Evolutionary conservation across 92 coral and sea anemone species (phyloP).

Genomic region (Parazoanthus swiftii): DNA sequence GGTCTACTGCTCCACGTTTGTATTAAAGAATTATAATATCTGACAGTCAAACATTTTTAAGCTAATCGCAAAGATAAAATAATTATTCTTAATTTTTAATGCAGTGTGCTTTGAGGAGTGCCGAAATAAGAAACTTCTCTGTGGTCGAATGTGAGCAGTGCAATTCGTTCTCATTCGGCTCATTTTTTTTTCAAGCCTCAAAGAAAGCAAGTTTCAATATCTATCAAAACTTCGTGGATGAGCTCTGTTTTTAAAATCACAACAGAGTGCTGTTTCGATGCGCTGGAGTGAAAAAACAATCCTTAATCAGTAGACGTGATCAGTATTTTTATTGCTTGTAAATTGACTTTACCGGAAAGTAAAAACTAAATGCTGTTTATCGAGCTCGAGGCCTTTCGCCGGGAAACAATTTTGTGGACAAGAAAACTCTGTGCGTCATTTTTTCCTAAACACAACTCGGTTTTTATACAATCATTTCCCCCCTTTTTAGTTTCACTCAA

Average conservation of each 20-base stretch:
- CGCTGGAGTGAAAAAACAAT: background rate
- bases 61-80: background rate
- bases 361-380: background rate
- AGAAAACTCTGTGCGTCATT: background rate
- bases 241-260: background rate
- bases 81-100: too few relatives aligned
- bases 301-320: background rate
- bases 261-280: background rate
- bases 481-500: background rate
- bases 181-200: background rate
- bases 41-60: background rate
- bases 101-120: background rate
- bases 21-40: background rate
- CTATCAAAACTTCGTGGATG: background rate
- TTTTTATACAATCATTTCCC: background rate
- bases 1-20: background rate
- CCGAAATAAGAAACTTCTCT: background rate
- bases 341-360: background rate
- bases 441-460: background rate
- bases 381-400: background rate
- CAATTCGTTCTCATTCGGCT: background rate
- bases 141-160: background rate
- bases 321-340: conserved; percentile 2
- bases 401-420: background rate
- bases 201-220: background rate